A percentile compares a stretch with the other conserved stretches of the same genome.
phyloP scores from a whole-genome alignment of 2,888 invertebrate species.

The Lithophane semibrunnea region DNA sequence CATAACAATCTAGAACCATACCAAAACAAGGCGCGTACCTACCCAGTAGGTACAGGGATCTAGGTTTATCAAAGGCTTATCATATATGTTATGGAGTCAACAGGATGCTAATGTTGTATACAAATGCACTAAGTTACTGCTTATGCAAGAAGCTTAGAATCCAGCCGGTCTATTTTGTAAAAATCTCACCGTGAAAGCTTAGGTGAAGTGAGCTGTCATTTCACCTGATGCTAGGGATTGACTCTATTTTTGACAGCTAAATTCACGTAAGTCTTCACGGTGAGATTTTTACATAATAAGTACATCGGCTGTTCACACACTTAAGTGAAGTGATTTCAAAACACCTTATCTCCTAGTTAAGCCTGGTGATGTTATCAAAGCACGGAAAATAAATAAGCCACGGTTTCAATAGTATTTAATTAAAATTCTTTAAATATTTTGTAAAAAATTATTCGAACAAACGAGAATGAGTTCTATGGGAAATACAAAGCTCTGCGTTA shows the following conservation, averaged over 20 bases:
- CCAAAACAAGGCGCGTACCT: not conserved
- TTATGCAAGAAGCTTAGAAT: not conserved
- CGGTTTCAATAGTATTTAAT: not conserved
- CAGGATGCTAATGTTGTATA: not conserved
- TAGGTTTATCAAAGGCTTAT: slow-evolving; percentile 19
- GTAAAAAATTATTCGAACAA: not conserved
- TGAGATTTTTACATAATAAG: too few species aligned
- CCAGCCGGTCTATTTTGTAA: too few species aligned
- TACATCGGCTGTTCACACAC: too few species aligned
- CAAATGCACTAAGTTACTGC: not conserved
- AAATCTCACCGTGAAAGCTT: too few species aligned
- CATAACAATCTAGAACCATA: slow-evolving; percentile 17
- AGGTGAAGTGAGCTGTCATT: too few species aligned
- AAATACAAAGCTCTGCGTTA: not conserved
- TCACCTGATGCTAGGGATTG: too few species aligned
- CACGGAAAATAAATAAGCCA: not conserved
- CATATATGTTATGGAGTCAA: not conserved
- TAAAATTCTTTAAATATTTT: not conserved
- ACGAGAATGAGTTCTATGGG: not conserved
- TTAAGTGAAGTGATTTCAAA: not conserved
- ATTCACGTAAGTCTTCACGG: too few species aligned
- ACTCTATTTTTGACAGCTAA: too few species aligned
- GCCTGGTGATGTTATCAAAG: not conserved
- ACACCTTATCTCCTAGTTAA: not conserved
- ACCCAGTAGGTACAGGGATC: not conserved